Evolutionary conservation across 2,797 vertebrate genomes (phyloP), one percentile per base, ranked within the genome.

Genomic region (Cirrhinus mrigala): DNA sequence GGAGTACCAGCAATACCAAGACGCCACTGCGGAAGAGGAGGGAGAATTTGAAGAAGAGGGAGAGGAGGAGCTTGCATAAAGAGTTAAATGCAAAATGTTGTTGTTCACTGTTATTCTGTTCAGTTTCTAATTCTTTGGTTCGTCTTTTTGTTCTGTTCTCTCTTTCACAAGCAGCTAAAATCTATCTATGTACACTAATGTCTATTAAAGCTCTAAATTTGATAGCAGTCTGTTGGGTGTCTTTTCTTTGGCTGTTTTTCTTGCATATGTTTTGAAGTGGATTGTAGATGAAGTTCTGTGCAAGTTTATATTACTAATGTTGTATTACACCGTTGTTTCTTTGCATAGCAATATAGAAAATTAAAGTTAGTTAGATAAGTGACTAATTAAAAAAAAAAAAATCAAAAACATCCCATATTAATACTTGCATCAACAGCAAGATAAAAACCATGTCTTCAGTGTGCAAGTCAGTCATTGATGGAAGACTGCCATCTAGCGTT

Each of bases 1-100:
- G 0, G 92, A 93, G 83, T 93, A 93, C 79, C 92, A 93, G 90
- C 91, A 92, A 81, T 92, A 92, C 77, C 92, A 92, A 87, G 92
- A 93, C 2, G 91, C 91, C 86, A 91, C 89, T 46, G 89, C 87
- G 1, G 89, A 92, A 56, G 91, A 93, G 24, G 90, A 90, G 85
- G 89, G 85, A 1, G 89, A 89, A 76, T 91, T 91, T 75, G 95
- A 96, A 89, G 95, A 96, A 91, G 95, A 96, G 58, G 94, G 93
- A 82, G 96, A 94, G 0, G 94, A 96, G 66, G 95, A 96, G 44
- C 91, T 96, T 79, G 95, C 94, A 7, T 96, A 90, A 93, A 79
- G 33, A 52, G n/a, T 11, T 56, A 1, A 66, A 66, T 16, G 37
- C 44, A 11, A 2, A 60, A 56, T 37, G 50, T 86, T 82, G 40